These are phyloP conservation scores for Rhombomys opimus DNA, from an alignment of 2,113 vertebrate species.

Conservation along the genomic window DNA sequence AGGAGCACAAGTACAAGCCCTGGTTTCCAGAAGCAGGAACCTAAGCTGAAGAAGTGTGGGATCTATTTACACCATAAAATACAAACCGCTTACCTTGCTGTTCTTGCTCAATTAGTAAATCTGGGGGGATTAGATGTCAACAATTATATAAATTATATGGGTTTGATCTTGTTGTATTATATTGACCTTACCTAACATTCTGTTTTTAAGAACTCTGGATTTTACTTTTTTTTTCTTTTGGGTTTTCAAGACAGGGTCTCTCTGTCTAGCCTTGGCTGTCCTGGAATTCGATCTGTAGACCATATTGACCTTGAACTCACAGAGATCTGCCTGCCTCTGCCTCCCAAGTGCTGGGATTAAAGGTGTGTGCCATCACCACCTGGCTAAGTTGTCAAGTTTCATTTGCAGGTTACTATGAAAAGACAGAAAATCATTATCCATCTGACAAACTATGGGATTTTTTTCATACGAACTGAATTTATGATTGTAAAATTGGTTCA, in stretches of 20 bases:
- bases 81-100: neutral
- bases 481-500: neutral
- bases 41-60: too few species aligned
- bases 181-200: neutral
- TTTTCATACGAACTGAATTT: neutral
- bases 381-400: neutral
- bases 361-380: neutral
- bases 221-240: neutral
- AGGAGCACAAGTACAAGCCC: too few species aligned
- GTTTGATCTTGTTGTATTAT: neutral
- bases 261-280: neutral
- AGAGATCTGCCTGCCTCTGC: neutral
- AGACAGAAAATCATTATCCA: too few species aligned
- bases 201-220: neutral
- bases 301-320: neutral
- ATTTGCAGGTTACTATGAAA: too few species aligned
- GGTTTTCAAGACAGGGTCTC: neutral
- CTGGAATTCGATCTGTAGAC: neutral
- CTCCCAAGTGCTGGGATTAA: neutral
- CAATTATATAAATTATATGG: neutral
- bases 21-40: too few species aligned
- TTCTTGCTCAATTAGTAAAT: neutral
- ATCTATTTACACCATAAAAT: neutral
- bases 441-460: neutral
- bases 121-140: neutral